Evolutionary conservation across 2,113 vertebrate species (phyloP).

Genomic region (Rhineura floridana): DNA sequence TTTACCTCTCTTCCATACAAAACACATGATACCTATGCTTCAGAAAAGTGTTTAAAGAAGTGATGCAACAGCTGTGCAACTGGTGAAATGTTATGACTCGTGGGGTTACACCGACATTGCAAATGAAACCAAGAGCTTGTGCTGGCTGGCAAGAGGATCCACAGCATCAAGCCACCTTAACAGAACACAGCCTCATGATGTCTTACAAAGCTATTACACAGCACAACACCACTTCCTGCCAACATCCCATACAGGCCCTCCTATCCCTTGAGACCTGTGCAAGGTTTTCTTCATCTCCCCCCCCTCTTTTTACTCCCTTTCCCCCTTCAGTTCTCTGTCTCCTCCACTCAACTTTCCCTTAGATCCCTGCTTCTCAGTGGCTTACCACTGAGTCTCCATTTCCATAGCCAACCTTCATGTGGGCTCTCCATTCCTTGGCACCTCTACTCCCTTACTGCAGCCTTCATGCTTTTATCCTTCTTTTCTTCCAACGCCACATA

Average conservation of each 20-base stretch:
- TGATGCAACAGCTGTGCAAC: background rate
- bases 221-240: background rate
- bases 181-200: background rate
- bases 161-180: background rate
- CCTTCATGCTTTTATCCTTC: background rate
- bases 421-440: background rate
- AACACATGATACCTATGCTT: background rate
- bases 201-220: background rate
- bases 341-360: background rate
- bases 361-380: background rate
- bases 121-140: background rate
- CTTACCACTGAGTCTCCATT: background rate
- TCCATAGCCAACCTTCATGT: no score
- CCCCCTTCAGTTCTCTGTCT: no score
- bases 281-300: background rate
- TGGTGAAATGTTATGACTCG: background rate
- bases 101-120: background rate
- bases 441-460: background rate
- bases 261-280: background rate
- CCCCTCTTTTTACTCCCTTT: background rate
- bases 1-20: background rate
- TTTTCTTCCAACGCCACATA: no score
- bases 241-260: background rate
- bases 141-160: background rate
- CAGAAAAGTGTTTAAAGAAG: background rate